Conservation (phyloP, 2,797 vertebrate species). For the Monodelphis domestica region DNA sequence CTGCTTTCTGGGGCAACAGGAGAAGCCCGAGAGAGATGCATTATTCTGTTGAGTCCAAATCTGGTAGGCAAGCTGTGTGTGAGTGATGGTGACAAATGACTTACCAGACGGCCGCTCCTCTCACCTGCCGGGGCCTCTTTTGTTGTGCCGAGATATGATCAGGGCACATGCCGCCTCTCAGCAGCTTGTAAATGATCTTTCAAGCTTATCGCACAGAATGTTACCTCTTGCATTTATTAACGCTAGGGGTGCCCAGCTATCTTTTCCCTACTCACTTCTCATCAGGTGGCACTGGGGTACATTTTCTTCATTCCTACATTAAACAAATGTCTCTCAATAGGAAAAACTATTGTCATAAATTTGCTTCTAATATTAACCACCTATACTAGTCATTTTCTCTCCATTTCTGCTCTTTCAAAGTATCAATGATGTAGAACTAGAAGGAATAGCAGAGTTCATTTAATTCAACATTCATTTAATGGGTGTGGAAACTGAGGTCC, state of each 20-base stretch:
- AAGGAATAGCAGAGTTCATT: background rate
- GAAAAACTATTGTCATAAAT: constrained; percentile 72
- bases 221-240: constrained; percentile 50
- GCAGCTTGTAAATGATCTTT: constrained; percentile 64
- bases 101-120: constrained; percentile 56
- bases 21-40: background rate
- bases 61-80: constrained; percentile 30
- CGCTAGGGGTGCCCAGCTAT: constrained; percentile 10
- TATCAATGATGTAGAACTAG: background rate
- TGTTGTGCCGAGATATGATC: constrained; percentile 61
- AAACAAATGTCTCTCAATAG: constrained; percentile 64
- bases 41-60: constrained; percentile 49
- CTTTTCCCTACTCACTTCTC: constrained; percentile 68
- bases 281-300: constrained; percentile 36
- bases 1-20: constrained; percentile 28
- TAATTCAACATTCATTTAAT: background rate
- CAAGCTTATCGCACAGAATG: background rate
- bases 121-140: constrained; percentile 48
- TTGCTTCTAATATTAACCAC: constrained; percentile 66
- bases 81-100: constrained; percentile 61
- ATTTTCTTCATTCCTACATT: constrained; percentile 62
- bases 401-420: constrained; percentile 31
- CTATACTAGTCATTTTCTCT: constrained; percentile 43
- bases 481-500: background rate
- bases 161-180: constrained; percentile 42